Evolutionary conservation across 1,140 invertebrate species (phyloP), one percentile per base, ranked within the genome.

Genomic region (Hyles euphorbiae): DNA sequence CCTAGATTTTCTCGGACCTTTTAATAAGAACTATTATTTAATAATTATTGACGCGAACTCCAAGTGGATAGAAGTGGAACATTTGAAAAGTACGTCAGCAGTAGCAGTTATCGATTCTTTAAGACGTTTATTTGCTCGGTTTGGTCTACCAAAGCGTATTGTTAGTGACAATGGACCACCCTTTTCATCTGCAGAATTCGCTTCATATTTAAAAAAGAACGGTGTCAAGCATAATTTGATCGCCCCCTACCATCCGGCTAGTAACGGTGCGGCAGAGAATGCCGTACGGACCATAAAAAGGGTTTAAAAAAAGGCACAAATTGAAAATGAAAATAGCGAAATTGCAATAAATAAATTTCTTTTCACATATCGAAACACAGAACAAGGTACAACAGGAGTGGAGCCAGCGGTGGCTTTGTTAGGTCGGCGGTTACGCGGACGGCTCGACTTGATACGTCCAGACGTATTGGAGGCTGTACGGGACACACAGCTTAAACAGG

Each of bases 121-220:
- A 40, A 40, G 36, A 40, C 4, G 36, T 5, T 40, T 40, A 40
- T 40, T 40, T 40, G 36, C 36, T 40, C 36, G 63, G 2, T 72
- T 74, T 47, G 82, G 74, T 1, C 58, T 81, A 10, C 81, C 81
- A 10, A 63, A 76, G 55, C 59, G 65, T 1, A 43, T 86, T 7
- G 73, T 87, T 8, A 72, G 62, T 40, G 82, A 87, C 53, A 77
- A 83, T 59, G 82, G 78, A 10, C 72, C 80, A 3, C 70, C 73
- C 6, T 85, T 87, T 53, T 72, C 70, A 9, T 77, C 73, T n/a
- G 32, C 63, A 8, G 70, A 68, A 46, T 59, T 67, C n/a, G 46
- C 8, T 2, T 1, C 33, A 6, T 67, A 58, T 55, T 54, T 70
- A 6, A 33, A 53, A 43, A 34, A 44, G 3, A 70, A 70, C 33